Base-by-base conservation (phyloP, 2,797 vertebrate species). In the Dipus sagitta region DNA sequence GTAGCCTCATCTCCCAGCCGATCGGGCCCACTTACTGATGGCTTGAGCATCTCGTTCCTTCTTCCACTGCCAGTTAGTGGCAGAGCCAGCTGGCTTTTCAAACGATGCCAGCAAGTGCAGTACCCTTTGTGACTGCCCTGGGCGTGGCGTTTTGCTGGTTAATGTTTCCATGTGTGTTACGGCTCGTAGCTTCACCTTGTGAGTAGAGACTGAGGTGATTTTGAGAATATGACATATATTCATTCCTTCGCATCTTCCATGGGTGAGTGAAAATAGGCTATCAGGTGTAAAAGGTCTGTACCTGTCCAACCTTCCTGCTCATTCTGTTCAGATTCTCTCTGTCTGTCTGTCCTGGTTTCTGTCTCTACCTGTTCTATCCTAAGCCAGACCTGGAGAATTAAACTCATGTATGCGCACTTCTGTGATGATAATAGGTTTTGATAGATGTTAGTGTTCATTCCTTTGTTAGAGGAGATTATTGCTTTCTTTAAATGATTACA, bases 401-500 rank as follows among this genome's bases (percentile, higher is more conserved):
- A 34, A 67, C 21, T 85, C 2, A 28, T 18, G 6, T 30, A 24
- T 13, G 85, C 30, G 7, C 68, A 28, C 62, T 68, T 88, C 54
- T 88, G 34, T 79, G 21, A 62, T 86, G 21, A 2, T 88, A 65
- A 47, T 52, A 71, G 10, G 3, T 77, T 72, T 93, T 81, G 23
- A 65, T 68, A 4, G 81, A 28, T 80, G 58, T 87, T 71, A 8
- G 34, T 74, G 26, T 20, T 68, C 10, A 79, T 24, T 90, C 67
- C 76, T 47, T 68, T 94, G 8, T 54, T 38, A 79, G 76, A 26
- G 38, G 3, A 38, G 38, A 38, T 0, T 67, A 3, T 88, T 79
- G 54, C 15, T 60, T 78, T 93, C 34, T 76, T 74, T 85, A 71
- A 88, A 65, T 58, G 77, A 34, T 75, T 70, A n/a, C 67, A 64